Evolutionary conservation across 2,113 vertebrate species (phyloP), one percentile per base, ranked within the genome.

Genomic region (Dipodomys ordii): DNA sequence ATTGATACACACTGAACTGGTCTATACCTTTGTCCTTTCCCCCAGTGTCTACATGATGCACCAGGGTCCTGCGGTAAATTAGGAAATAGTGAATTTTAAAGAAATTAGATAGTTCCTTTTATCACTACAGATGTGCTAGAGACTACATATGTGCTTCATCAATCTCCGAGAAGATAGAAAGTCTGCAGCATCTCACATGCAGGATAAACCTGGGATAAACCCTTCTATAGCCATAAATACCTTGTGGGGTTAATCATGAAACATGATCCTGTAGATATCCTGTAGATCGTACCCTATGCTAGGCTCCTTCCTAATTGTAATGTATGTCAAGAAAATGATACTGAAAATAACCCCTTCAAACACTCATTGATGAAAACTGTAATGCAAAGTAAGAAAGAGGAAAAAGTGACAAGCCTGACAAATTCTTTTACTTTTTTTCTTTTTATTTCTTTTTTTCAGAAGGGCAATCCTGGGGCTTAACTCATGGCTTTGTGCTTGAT

Each of bases 251-350:
- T 78, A 71, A 64, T 74, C n/a, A 12, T 60, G 22, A 46, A 90
- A 71, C 18, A 87, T 62, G 22, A 39, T 39, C 39, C 39, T 39
- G 39, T 39, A 39, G 39, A 39, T 39, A 57, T 57, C 53, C 53
- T 57, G 22, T 68, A 79, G 90, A 62, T 7, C n/a, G 44, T 57
- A 27, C 30, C 27, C 35, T 92, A 6, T 2, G 19, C 65, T 28
- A 92, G 49, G 22, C 35, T 39, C 7, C 20, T 74, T 46, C 7
- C 20, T 74, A 72, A 73, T 84, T 65, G 74, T 79, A 9, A 0
- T 46, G 19, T 87, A 90, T 92, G 74, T 69, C 62, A 77, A 79
- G 68, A 81, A 78, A 88, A 32, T 73, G 77, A 30, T 46, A 88
- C 76, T 39, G 65, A 84, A 82, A 84, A 60, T 35, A 27, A 77